Percentiles rank a stretch among this genome's conserved stretches.
Evolutionary conservation across 1,140 invertebrate genomes (phyloP).

Genomic region (Zophobas morio): DNA sequence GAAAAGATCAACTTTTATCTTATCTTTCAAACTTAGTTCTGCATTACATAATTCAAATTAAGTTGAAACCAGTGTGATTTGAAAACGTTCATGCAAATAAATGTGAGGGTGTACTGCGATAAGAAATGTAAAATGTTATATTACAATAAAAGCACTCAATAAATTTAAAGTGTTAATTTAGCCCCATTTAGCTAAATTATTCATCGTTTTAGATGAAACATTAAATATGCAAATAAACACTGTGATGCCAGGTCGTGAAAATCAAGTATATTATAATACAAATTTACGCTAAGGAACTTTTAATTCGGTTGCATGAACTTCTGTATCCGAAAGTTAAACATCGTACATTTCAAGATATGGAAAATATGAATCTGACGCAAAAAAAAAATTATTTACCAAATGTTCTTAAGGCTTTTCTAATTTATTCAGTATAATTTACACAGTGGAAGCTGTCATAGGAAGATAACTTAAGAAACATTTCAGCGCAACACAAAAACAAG

Average conservation of each 20-base stretch:
- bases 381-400: too few relatives aligned
- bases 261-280: background rate
- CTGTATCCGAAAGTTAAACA: background rate
- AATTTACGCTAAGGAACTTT: conserved; percentile 6
- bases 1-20: too few relatives aligned
- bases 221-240: conserved; percentile 18
- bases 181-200: background rate
- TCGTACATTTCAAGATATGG: background rate
- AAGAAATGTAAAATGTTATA: background rate
- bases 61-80: too few relatives aligned
- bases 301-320: conserved; percentile 9
- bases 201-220: background rate
- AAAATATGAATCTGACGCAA: too few relatives aligned
- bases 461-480: too few relatives aligned
- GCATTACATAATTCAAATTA: too few relatives aligned
- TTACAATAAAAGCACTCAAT: background rate
- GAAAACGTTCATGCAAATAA: too few relatives aligned
- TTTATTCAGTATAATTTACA: too few relatives aligned
- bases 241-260: conserved; percentile 9
- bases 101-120: background rate
- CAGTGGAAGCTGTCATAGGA: too few relatives aligned
- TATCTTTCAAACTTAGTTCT: too few relatives aligned
- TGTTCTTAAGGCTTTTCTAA: too few relatives aligned
- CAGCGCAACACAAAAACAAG: too few relatives aligned
- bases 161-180: background rate